A percentile compares a stretch with the other conserved stretches of the same genome.
These are phyloP conservation scores for Phataginus tricuspis DNA, from an alignment of 2,797 vertebrate genomes.

Conservation along the genomic window DNA sequence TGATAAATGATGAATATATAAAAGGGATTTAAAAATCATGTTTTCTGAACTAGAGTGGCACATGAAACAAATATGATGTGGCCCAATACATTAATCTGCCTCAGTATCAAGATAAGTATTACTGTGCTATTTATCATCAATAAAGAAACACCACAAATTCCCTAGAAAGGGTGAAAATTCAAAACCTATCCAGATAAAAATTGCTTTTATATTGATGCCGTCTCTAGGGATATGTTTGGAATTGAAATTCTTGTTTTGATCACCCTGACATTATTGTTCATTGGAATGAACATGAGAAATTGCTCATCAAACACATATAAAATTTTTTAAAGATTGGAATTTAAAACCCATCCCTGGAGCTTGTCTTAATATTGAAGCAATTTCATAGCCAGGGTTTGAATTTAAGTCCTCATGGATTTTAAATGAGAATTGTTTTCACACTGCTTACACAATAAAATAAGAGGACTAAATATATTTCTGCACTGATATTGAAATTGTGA, in stretches of 20 bases:
- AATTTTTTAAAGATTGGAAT: conserved; percentile 70
- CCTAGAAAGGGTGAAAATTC: conserved; percentile 77
- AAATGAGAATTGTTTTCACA: conserved; percentile 64
- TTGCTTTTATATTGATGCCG: conserved; percentile 77
- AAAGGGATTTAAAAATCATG: conserved; percentile 2
- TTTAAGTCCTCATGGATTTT: conserved; percentile 75
- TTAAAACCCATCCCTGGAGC: conserved; percentile 78
- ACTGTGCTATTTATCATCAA: conserved; percentile 49
- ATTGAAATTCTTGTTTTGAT: conserved; percentile 82
- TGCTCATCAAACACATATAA: conserved; percentile 78
- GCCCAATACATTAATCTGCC: conserved; percentile 72
- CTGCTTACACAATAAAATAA: conserved; percentile 28
- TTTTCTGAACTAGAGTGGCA: not conserved
- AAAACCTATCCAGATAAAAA: conserved; percentile 81
- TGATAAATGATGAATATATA: not conserved
- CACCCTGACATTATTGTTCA: conserved; percentile 79
- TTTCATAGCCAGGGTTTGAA: conserved; percentile 77
- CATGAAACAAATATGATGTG: conserved; percentile 65
- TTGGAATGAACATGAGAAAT: conserved; percentile 84
- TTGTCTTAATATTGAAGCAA: conserved; percentile 77
- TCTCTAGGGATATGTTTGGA: conserved; percentile 73
- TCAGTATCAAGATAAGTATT: conserved; percentile 64
- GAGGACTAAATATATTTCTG: conserved; percentile 23
- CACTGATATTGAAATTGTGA: not conserved
- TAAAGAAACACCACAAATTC: conserved; percentile 61